A percentile compares a stretch with the other conserved stretches of the same genome.
These are phyloP conservation scores for Argyrosomus regius DNA, from an alignment of 2,797 vertebrate genomes.

Conservation along the genomic window DNA sequence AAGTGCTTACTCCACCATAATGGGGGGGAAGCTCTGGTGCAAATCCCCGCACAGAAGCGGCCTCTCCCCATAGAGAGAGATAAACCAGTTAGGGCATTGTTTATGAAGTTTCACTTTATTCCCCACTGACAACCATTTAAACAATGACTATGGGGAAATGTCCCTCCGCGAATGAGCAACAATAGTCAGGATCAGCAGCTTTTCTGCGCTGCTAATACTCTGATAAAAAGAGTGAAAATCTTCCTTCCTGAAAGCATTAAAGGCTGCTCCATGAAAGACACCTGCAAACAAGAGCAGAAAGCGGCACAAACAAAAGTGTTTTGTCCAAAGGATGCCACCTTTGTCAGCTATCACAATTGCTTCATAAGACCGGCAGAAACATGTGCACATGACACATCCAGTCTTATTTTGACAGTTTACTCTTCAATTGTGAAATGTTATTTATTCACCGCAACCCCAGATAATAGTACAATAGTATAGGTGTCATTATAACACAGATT, in stretches of 20 bases:
- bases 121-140: slow-evolving; percentile 97
- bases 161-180: slow-evolving; percentile 91
- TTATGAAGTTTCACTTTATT: slow-evolving; percentile 97
- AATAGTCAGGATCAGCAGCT: slow-evolving; percentile 92
- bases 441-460: neutral
- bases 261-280: slow-evolving; percentile 90
- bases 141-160: slow-evolving; percentile 97
- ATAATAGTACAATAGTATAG: neutral
- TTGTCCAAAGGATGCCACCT: slow-evolving; percentile 86
- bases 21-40: slow-evolving; percentile 85
- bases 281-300: slow-evolving; percentile 91
- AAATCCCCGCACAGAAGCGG: slow-evolving; percentile 90
- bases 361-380: slow-evolving; percentile 52
- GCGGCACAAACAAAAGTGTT: slow-evolving; percentile 87
- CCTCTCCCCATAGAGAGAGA: slow-evolving; percentile 87
- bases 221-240: slow-evolving; percentile 91
- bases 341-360: slow-evolving; percentile 72
- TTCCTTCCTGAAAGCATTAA: slow-evolving; percentile 97
- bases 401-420: slow-evolving; percentile 50
- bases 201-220: slow-evolving; percentile 92
- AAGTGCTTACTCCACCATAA: slow-evolving; percentile 85
- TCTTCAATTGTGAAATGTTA: neutral
- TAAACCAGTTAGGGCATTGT: slow-evolving; percentile 93
- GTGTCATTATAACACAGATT: neutral
- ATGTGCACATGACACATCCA: slow-evolving; percentile 36